Evolutionary conservation across 1,140 invertebrate genomes (phyloP).

Genomic region (Teleopsis dalmanni): DNA sequence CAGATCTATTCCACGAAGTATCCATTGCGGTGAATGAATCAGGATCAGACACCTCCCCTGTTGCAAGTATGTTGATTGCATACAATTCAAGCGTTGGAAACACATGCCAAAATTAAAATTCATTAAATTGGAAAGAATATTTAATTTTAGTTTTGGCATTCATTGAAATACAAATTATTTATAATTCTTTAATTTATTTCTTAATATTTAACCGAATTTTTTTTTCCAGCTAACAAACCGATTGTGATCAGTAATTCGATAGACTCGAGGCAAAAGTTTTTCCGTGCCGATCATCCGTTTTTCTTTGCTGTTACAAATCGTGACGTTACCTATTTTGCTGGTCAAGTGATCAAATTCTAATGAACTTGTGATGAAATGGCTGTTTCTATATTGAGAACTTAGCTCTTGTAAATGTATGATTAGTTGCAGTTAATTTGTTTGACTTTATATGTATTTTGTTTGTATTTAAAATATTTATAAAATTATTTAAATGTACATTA

Average conservation of each 20-base stretch:
- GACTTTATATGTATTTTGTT: no score
- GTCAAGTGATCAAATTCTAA: slow-evolving; percentile 32
- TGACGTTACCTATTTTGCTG: slow-evolving; percentile 30
- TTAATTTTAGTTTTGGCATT: no score
- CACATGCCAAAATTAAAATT: no score
- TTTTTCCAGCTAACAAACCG: slow-evolving; percentile 27
- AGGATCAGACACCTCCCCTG: slow-evolving; percentile 17
- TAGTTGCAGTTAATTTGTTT: no score
- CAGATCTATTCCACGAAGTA: slow-evolving; percentile 32
- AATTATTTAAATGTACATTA: no score
- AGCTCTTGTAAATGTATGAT: no score
- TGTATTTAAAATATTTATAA: no score
- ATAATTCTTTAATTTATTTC: neutral
- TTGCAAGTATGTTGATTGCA: slow-evolving; percentile 11
- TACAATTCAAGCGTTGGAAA: no score
- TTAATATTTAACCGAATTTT: neutral
- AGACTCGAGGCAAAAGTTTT: slow-evolving; percentile 32
- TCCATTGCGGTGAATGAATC: slow-evolving; percentile 33
- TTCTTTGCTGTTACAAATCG: slow-evolving; percentile 37
- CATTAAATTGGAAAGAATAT: no score
- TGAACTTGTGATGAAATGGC: no score
- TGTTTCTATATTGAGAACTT: no score
- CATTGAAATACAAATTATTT: no score
- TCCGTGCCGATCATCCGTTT: slow-evolving; percentile 39
- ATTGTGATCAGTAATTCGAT: slow-evolving; percentile 40